Base-by-base conservation (phyloP, 92 coral and sea anemone species). In the Scolanthus callimorphus region DNA sequence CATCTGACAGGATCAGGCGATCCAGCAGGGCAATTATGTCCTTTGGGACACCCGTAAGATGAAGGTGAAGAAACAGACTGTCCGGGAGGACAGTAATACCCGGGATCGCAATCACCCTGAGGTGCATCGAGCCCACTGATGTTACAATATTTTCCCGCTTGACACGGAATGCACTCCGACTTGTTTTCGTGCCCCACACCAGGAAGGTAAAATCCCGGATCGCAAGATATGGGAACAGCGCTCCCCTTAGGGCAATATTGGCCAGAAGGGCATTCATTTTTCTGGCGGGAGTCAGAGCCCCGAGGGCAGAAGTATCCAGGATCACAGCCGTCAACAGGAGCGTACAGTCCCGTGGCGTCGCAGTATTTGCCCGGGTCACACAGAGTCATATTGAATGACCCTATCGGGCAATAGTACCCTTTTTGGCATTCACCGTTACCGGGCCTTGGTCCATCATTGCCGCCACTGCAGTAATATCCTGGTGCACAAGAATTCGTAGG, bases 401-500 rank as follows among this genome's bases (percentile, higher is more conserved):
- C 77, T 15, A 29, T 51, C 0, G 84, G 84, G 47, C 98, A 92
- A 58, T 55, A 92, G 79, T 76, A 78, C 2, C 98, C 84, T 13
- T 37, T 69, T 43, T 79, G 44, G 51, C 98, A 92, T 22, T 62
- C 76, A 10, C 65, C 66, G 0, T 55, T 68, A 41, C 52, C 38
- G 0, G 98, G 87, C 21, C 63, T 60, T 22, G 95, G 66, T 45
- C 34, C 68, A 0, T 68, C 25, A 41, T 89, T 69, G 11, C 96
- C 96, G 43, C 98, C 98, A 20, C 96, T 96, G 49, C 98, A 92
- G 63, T 84, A 92, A 73, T 81, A 92, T 20, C 98, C 98, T 25
- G 83, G 63, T 4, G 87, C 82, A 64, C 98, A 92, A 2, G 87
- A 79, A 55, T 84, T 80, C 22, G 98, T 84, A 2, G 98, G 96